These are phyloP conservation scores for Araneus ventricosus DNA, from an alignment of 1,140 invertebrate species.

Conservation along the genomic window DNA sequence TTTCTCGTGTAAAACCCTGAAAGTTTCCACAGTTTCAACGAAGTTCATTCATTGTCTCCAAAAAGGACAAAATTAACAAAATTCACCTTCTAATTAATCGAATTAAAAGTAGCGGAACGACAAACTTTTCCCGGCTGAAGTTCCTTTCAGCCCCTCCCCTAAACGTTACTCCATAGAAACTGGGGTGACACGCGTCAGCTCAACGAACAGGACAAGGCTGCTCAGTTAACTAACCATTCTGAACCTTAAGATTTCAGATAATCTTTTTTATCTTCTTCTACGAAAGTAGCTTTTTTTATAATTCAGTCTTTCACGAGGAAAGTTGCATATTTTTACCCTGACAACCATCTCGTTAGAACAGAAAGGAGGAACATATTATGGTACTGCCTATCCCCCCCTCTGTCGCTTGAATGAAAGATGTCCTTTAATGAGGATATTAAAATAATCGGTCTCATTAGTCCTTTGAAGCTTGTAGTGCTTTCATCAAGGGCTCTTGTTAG, in stretches of 20 bases:
- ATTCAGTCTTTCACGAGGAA: not conserved
- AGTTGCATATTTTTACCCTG: not conserved
- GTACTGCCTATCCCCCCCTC: not conserved
- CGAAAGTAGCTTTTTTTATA: not conserved
- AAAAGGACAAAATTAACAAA: not conserved
- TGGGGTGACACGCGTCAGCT: not conserved
- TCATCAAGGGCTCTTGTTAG: not conserved
- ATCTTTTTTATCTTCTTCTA: not conserved
- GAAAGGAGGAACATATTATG: not conserved
- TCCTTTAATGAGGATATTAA: conserved; percentile 3
- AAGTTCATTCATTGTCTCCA: no score
- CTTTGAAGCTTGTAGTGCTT: not conserved
- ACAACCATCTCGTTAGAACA: not conserved
- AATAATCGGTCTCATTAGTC: not conserved
- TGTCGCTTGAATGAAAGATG: not conserved
- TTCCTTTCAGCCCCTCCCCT: not conserved
- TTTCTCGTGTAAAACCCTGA: no score
- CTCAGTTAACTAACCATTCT: not conserved
- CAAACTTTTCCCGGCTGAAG: not conserved
- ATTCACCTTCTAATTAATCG: not conserved
- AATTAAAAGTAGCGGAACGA: not conserved
- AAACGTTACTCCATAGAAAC: not conserved
- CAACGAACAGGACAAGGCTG: not conserved
- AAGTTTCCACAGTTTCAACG: no score
- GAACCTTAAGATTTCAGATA: not conserved